Evolutionary conservation across 1,140 invertebrate genomes (phyloP).

Genomic region (Macrobrachium rosenbergii): DNA sequence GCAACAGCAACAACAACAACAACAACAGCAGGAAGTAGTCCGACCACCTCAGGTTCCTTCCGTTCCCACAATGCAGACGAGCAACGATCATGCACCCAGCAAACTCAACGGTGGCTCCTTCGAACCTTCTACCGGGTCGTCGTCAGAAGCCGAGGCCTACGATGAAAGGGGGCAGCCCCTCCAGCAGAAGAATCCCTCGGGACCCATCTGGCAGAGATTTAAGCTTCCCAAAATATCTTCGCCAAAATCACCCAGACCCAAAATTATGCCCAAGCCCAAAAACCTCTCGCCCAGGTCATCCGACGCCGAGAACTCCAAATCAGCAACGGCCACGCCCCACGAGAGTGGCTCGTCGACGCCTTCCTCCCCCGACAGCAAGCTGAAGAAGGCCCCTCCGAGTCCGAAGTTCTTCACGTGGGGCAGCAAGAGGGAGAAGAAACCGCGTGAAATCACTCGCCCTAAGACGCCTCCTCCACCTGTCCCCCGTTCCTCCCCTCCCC

Average conservation of each 20-base stretch:
- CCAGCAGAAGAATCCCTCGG: not conserved
- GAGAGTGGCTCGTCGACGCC: conserved; percentile 56
- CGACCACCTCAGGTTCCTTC: not conserved
- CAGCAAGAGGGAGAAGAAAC: conserved; percentile 52
- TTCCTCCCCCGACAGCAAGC: conserved; percentile 50
- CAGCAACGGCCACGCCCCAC: not conserved
- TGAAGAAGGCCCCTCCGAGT: conserved; percentile 42
- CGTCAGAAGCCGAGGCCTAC: conserved; percentile 29
- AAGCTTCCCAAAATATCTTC: conserved; percentile 52
- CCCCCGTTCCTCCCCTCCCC: conserved; percentile 16
- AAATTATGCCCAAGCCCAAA: conserved; percentile 45
- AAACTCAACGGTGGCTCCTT: conserved; percentile 19
- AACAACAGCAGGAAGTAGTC: not conserved
- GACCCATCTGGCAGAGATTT: conserved; percentile 52
- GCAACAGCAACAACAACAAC: too few relatives aligned
- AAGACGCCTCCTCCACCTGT: conserved; percentile 1
- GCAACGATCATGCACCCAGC: not conserved
- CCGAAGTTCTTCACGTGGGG: conserved; percentile 60
- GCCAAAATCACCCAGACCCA: conserved; percentile 42
- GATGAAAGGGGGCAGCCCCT: conserved; percentile 25
- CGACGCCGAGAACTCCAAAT: conserved; percentile 45
- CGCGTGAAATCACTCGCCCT: not conserved
- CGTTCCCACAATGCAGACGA: not conserved
- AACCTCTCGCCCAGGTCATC: conserved; percentile 50
- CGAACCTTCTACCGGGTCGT: conserved; percentile 7